Conservation (phyloP, 2,113 vertebrate genomes). For the Notarius lentiginosus region DNA sequence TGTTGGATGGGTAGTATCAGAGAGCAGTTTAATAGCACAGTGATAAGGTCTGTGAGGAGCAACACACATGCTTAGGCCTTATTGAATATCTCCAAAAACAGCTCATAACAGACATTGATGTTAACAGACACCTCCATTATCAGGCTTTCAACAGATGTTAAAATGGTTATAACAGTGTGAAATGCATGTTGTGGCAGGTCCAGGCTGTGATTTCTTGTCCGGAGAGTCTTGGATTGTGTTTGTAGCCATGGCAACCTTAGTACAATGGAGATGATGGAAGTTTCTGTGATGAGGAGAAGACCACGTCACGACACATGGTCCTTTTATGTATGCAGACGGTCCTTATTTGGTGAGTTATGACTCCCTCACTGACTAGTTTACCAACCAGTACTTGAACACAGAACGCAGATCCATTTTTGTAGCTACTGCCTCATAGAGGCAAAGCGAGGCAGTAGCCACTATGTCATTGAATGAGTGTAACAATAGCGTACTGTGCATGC, state of each 20-base stretch:
- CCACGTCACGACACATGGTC: not conserved
- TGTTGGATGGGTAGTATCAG: not conserved
- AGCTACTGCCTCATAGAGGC: too few species aligned
- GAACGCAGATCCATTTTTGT: not conserved
- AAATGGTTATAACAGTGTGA: constrained; percentile 1
- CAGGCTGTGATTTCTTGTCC: not conserved
- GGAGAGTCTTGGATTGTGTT: not conserved
- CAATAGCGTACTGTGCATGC: too few species aligned
- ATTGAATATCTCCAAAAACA: not conserved
- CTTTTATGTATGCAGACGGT: not conserved
- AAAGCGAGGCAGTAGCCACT: too few species aligned
- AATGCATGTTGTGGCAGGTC: constrained; percentile 8
- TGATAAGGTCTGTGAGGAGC: not conserved
- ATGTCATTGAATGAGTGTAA: too few species aligned
- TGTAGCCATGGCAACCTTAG: constrained; percentile 9
- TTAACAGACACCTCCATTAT: constrained; percentile 3
- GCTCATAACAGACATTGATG: not conserved
- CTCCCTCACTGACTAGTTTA: not conserved
- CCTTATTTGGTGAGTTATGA: not conserved
- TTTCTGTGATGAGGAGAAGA: not conserved
- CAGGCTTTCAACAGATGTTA: not conserved
- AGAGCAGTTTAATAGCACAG: not conserved
- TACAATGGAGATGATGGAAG: constrained; percentile 11
- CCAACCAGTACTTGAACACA: not conserved
- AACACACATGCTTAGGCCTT: not conserved